Evolutionary conservation across 2,797 vertebrate species (phyloP), one percentile per base, ranked within the genome.

Genomic region (Chloroceryle inda): DNA sequence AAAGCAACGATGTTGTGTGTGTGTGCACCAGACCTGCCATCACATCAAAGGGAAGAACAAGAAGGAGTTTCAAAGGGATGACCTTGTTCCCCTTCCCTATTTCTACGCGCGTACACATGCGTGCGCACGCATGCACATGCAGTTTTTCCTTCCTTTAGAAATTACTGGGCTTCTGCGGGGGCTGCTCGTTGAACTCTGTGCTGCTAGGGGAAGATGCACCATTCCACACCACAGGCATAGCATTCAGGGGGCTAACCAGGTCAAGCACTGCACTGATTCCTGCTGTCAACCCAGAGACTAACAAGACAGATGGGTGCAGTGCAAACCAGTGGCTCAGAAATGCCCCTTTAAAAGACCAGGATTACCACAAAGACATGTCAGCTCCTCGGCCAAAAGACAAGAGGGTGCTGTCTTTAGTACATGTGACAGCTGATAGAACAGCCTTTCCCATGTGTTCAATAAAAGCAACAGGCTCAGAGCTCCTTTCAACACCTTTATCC

Each of bases 11-110:
- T 92, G 89, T 50, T 91, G 83, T 85, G 79, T 88, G 88, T 85
- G 89, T 63, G 69, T 64, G 82, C 88, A 79, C 83, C 90, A 88
- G 71, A 53, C 86, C 76, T 94, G 87, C 84, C 90, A 81, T 76
- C 74, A 93, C 94, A 96, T 97, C 96, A 97, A 97, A 97, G 86
- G 19, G 27, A 91, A 87, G 94, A 94, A 88, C 45, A 88, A 92
- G 89, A 45, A 82, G 47, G 64, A 85, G 92, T 95, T 95, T 96
- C 92, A 95, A 95, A 94, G 74, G 55, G 71, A 47, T 22, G 13
- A 62, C 71, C 92, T 90, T 55, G 23, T 61, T 93, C 71, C 38
- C 71, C 56, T 85, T 78, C 33, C 59, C 55, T 59, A 8, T 88
- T 88, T 67, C 80, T 73, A 5, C 2, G 1, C 0, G 0, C 11